phyloP scores from a whole-genome alignment of 2,113 vertebrate species.

The Eudyptes chrysolophus region DNA sequence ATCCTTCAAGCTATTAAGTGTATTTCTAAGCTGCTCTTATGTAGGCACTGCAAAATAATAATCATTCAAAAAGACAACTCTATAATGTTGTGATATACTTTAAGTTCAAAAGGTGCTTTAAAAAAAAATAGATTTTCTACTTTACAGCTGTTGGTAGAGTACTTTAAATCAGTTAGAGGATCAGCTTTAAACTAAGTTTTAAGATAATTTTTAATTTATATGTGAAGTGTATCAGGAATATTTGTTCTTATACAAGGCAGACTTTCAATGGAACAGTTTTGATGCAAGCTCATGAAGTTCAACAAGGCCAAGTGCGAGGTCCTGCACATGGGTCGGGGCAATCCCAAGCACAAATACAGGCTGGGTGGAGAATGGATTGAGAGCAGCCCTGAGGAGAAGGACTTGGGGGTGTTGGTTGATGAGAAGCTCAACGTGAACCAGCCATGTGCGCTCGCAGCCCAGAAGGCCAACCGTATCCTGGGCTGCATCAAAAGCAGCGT shows the following conservation, averaged over 20 bases:
- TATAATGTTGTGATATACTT: background rate
- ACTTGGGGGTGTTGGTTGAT: too few species aligned
- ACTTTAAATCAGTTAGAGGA: background rate
- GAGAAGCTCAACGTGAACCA: too few species aligned
- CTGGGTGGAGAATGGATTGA: too few species aligned
- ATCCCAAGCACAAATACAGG: too few species aligned
- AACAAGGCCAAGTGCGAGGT: too few species aligned
- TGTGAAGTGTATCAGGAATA: background rate
- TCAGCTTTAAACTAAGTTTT: background rate
- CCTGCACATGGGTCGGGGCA: too few species aligned
- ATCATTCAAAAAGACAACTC: background rate
- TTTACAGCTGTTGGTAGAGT: background rate
- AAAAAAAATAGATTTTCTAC: background rate
- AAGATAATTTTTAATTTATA: background rate
- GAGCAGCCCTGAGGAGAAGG: too few species aligned
- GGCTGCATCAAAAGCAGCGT: too few species aligned
- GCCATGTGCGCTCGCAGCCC: too few species aligned
- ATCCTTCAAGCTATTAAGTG: background rate
- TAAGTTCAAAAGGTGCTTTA: background rate
- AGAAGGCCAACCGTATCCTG: too few species aligned
- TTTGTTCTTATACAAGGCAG: background rate
- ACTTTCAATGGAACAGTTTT: background rate
- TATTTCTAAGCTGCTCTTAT: background rate
- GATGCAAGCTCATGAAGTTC: background rate
- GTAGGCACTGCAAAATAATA: background rate